These are phyloP conservation scores for Chlorocebus sabaeus DNA, from an alignment of 2,113 vertebrate species.

Conservation along the genomic window DNA sequence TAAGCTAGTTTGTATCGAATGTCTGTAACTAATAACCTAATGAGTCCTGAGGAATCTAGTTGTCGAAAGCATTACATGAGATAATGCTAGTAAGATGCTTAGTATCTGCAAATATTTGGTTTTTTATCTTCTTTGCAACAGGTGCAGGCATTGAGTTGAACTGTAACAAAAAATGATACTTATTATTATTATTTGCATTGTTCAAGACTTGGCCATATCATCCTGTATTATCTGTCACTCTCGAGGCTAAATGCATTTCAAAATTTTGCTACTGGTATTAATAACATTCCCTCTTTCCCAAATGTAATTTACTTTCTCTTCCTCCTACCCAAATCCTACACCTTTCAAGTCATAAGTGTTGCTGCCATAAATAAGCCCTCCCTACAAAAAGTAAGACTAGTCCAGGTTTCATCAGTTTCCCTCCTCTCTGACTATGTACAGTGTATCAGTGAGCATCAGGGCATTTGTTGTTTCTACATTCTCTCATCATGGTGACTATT, in stretches of 20 bases:
- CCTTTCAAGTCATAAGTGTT: neutral
- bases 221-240: neutral
- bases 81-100: neutral
- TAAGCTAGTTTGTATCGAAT: neutral
- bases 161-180: neutral
- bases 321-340: neutral
- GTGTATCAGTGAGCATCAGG: too few species aligned
- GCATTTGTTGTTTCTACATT: neutral
- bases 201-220: neutral
- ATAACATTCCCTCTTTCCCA: neutral
- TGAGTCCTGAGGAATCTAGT: neutral
- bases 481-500: neutral
- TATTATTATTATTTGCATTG: neutral
- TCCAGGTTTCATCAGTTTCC: neutral
- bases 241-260: constrained; percentile 14
- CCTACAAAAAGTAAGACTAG: too few species aligned
- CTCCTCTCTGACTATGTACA: rapidly evolving
- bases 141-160: neutral
- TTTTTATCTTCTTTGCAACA: neutral
- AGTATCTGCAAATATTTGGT: neutral
- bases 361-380: neutral
- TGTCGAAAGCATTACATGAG: neutral
- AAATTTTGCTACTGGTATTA: neutral
- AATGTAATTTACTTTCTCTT: neutral
- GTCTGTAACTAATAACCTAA: neutral